Evolutionary conservation across 2,888 invertebrate genomes (phyloP).

Genomic region (Elegia similella): DNA sequence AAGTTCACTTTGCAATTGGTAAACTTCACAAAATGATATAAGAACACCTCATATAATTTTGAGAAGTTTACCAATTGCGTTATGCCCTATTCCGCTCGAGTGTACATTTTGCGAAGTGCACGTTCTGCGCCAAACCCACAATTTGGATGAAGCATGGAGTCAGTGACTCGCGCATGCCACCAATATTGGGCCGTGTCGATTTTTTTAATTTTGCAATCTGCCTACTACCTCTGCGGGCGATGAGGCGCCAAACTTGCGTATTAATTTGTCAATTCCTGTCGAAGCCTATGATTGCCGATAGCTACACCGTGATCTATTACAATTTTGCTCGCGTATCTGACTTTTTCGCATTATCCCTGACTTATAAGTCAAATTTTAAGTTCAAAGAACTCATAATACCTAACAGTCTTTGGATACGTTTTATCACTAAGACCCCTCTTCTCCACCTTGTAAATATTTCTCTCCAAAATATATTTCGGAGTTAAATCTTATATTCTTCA

Average conservation of each 20-base stretch:
- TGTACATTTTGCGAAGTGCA: too few relatives aligned
- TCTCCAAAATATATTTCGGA: constrained; percentile 80
- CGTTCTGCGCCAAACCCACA: background rate
- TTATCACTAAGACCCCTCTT: constrained; percentile 77
- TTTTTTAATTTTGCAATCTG: constrained; percentile 36
- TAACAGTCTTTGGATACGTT: constrained; percentile 79
- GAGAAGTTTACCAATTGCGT: too few relatives aligned
- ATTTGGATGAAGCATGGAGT: constrained; percentile 21
- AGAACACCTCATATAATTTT: too few relatives aligned
- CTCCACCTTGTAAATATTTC: constrained; percentile 76
- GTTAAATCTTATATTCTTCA: constrained; percentile 60
- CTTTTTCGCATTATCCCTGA: constrained; percentile 69
- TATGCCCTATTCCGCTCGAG: too few relatives aligned
- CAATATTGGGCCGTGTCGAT: constrained; percentile 31
- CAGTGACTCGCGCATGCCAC: constrained; percentile 38
- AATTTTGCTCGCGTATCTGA: constrained; percentile 64
- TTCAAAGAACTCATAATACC: constrained; percentile 76
- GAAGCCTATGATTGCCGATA: constrained; percentile 59
- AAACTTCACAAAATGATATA: too few relatives aligned
- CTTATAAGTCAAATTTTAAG: constrained; percentile 67
- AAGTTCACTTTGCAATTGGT: too few relatives aligned
- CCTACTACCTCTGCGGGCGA: constrained; percentile 37
- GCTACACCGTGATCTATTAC: constrained; percentile 60
- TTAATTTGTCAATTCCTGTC: constrained; percentile 52
- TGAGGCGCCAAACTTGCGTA: constrained; percentile 55